A percentile compares a stretch with the other conserved stretches of the same genome.
Evolutionary conservation across 2,113 vertebrate genomes (phyloP).

Genomic region (Hypomesus transpacificus): DNA sequence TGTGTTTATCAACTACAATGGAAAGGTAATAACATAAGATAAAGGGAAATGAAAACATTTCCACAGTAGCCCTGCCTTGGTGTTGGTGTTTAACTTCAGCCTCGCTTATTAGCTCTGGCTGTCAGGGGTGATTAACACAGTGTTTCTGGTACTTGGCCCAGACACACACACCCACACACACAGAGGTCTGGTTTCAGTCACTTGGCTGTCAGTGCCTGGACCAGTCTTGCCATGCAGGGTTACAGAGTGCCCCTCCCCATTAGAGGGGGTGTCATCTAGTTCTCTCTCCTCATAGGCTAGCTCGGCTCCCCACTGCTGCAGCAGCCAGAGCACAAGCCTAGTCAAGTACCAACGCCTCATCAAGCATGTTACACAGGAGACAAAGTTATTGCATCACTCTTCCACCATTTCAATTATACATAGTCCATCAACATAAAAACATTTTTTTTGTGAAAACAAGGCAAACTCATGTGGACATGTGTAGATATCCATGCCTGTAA

Average conservation of each 20-base stretch:
- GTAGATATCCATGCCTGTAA: conserved; percentile 26
- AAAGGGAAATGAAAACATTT: not conserved
- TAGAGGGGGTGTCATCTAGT: not conserved
- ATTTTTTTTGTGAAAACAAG: too few species aligned
- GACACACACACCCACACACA: conserved; percentile 5
- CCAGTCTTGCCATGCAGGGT: conserved; percentile 28
- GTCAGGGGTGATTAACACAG: conserved; percentile 36
- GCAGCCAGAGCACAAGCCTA: not conserved
- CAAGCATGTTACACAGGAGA: conserved; percentile 55
- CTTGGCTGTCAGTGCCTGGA: conserved; percentile 38
- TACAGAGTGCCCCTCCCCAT: conserved; percentile 16
- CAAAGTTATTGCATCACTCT: conserved; percentile 66
- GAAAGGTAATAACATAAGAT: too few species aligned
- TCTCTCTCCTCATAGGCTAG: not conserved
- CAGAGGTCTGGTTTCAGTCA: conserved; percentile 40
- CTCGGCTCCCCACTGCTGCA: not conserved
- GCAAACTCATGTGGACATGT: conserved; percentile 37
- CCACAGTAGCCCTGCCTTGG: not conserved
- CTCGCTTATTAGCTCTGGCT: conserved; percentile 35
- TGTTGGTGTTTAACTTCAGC: conserved; percentile 3
- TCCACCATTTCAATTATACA: conserved; percentile 52
- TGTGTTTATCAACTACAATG: too few species aligned
- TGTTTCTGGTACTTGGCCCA: conserved; percentile 17
- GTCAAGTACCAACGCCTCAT: conserved; percentile 34
- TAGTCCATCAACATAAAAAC: conserved; percentile 34